phyloP scores from a whole-genome alignment of 2,113 vertebrate species.

The Girardinichthys multiradiatus region DNA sequence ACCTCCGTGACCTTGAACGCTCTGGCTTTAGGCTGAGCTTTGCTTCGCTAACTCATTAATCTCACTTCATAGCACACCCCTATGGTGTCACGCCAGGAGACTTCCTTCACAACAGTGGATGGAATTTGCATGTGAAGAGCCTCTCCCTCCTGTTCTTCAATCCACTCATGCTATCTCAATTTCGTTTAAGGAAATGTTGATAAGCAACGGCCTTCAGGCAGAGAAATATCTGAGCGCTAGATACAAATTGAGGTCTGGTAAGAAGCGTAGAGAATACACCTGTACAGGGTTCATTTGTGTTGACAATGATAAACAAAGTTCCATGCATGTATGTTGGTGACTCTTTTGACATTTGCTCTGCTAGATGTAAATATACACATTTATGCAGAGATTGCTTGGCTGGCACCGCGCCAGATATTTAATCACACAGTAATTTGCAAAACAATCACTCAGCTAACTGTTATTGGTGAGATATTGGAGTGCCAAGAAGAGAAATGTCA shows the following conservation, averaged over 20 bases:
- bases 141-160: constrained; percentile 27
- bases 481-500: constrained; percentile 68
- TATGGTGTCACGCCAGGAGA: constrained; percentile 10
- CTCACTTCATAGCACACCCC: not conserved
- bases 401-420: constrained; percentile 72
- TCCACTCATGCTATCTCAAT: constrained; percentile 30
- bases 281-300: constrained; percentile 16
- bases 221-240: constrained; percentile 40
- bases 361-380: constrained; percentile 52
- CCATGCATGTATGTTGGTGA: not conserved
- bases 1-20: constrained; percentile 9
- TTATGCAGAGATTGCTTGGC: constrained; percentile 64
- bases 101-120: constrained; percentile 12
- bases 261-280: not conserved
- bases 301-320: constrained; percentile 17
- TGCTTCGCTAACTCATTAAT: constrained; percentile 9
- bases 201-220: constrained; percentile 34
- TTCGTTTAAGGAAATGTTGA: constrained; percentile 39
- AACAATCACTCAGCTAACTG: constrained; percentile 80
- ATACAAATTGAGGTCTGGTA: constrained; percentile 51
- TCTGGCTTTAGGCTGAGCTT: not conserved
- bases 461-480: constrained; percentile 76
- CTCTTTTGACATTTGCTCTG: constrained; percentile 41
- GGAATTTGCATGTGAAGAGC: constrained; percentile 34
- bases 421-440: constrained; percentile 79